Evolutionary conservation across 2,888 invertebrate species (phyloP).

Genomic region (Nemapogon koenigi): DNA sequence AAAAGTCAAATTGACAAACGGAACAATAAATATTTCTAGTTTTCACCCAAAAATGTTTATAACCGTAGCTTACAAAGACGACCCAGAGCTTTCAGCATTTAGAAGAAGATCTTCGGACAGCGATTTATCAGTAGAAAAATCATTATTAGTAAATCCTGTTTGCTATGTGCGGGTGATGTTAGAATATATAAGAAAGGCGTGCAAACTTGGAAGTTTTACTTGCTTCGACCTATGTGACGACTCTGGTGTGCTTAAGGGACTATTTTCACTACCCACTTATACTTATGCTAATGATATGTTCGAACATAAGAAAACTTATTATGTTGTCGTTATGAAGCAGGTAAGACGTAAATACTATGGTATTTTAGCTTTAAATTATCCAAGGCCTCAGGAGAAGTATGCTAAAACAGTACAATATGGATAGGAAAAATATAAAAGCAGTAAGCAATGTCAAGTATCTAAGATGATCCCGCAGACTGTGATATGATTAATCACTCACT

Average conservation of each 20-base stretch:
- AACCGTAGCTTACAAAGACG: constrained; percentile 35
- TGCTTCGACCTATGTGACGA: constrained; percentile 45
- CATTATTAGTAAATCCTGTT: constrained; percentile 39
- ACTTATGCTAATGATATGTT: constrained; percentile 34
- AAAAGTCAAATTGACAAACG: too few relatives aligned
- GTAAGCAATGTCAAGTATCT: too few relatives aligned
- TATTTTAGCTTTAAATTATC: too few relatives aligned
- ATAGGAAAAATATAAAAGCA: too few relatives aligned
- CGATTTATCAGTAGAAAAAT: constrained; percentile 35
- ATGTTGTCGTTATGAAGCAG: constrained; percentile 35
- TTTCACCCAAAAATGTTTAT: constrained; percentile 33
- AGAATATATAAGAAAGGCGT: constrained; percentile 46
- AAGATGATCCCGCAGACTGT: too few relatives aligned
- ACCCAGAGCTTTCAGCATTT: constrained; percentile 31
- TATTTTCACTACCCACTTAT: constrained; percentile 36
- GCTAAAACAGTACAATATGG: too few relatives aligned
- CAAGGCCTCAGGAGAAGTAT: too few relatives aligned
- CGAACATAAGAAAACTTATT: constrained; percentile 40
- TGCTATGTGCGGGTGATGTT: constrained; percentile 44
- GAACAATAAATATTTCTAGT: too few relatives aligned
- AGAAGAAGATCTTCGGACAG: constrained; percentile 22
- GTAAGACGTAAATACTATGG: constrained; percentile 22
- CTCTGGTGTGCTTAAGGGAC: constrained; percentile 27
- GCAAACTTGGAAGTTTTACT: constrained; percentile 34
- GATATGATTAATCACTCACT: too few relatives aligned